Base-by-base conservation (phyloP, 1,140 invertebrate species). In the Tribolium castaneum region DNA sequence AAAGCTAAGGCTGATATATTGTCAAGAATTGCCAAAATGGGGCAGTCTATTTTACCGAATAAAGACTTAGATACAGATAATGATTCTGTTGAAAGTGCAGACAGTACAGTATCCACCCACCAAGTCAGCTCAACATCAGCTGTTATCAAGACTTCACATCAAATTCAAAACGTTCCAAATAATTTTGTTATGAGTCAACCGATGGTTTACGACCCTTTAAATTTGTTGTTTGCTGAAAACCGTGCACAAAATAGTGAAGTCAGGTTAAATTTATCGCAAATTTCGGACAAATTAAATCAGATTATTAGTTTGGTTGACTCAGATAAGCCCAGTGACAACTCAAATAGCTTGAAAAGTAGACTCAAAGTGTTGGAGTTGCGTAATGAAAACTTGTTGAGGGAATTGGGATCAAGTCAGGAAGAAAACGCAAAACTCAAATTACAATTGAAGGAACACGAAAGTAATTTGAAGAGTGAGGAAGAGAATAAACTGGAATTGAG, bases 11-110 rank as follows among this genome's bases (percentile, higher is more conserved):
- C 81, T 12, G 74, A 82, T 77, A 84, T 85, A 74, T 78, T 85
- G 34, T 70, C 77, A 19, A 71, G 84, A 54, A 85, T 85, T 70
- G 82, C 84, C 6, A 85, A 84, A 81, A 81, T 85, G 76, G 84
- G 84, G 0, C 80, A 82, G 62, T 78, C 81, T 16, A 80, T 85
- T 34, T 75, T 82, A 6, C 81, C 81, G 1, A 71, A 6, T 39
- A 76, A 66, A 59, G 30, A 51, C 13, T 6, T 13, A 16, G 22
- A 62, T 9, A 45, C 39, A 54, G 50, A 56, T 72, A 25, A 14
- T 34, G 51, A 71, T 30, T 22, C n/a, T 14, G 59, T 30, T 50
- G 50, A 75, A 12, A 52, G 10, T 50, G 9, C 16, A 19, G 13
- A 52, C 16, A 14, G 2, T 52, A 13, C 12, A 6, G 49, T 50